Conservation (phyloP, 2,888 invertebrate species). For the Ectemnius cavifrons region DNA sequence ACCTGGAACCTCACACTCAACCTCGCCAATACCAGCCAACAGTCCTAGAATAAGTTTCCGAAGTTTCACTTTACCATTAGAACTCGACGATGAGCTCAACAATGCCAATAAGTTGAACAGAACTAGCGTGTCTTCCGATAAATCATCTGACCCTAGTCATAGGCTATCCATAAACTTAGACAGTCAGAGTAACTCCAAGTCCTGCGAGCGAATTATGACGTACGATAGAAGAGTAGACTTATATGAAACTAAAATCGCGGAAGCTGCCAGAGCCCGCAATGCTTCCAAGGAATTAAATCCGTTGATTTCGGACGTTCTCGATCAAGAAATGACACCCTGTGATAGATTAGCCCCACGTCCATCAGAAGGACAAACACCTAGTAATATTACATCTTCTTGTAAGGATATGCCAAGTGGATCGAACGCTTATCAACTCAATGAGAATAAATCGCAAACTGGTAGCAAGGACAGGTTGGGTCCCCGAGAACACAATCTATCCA, state of each 20-base stretch:
- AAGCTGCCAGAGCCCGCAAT: constrained; percentile 48
- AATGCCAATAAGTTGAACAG: constrained; percentile 60
- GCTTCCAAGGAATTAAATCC: constrained; percentile 41
- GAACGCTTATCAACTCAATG: constrained; percentile 47
- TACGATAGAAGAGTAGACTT: constrained; percentile 59
- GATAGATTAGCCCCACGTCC: constrained; percentile 64
- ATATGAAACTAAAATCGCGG: constrained; percentile 43
- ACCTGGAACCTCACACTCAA: constrained; percentile 69
- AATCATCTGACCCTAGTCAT: constrained; percentile 72
- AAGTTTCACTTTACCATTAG: constrained; percentile 74
- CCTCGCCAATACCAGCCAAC: constrained; percentile 70
- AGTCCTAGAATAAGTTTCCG: constrained; percentile 77
- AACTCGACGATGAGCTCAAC: constrained; percentile 65
- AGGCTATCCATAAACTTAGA: constrained; percentile 68
- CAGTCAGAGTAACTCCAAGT: constrained; percentile 60
- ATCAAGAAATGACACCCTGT: constrained; percentile 71
- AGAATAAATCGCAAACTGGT: constrained; percentile 37
- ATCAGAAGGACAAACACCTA: constrained; percentile 45
- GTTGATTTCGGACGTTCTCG: constrained; percentile 55
- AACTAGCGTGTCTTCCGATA: constrained; percentile 66
- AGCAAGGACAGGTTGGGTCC: constrained; percentile 40
- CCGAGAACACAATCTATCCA: constrained; percentile 35
- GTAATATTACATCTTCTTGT: constrained; percentile 45
- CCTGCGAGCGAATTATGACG: constrained; percentile 65
- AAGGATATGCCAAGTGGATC: constrained; percentile 54